Evolutionary conservation across 2,797 vertebrate species (phyloP).

Genomic region (Ptychobarbus kaznakovi): DNA sequence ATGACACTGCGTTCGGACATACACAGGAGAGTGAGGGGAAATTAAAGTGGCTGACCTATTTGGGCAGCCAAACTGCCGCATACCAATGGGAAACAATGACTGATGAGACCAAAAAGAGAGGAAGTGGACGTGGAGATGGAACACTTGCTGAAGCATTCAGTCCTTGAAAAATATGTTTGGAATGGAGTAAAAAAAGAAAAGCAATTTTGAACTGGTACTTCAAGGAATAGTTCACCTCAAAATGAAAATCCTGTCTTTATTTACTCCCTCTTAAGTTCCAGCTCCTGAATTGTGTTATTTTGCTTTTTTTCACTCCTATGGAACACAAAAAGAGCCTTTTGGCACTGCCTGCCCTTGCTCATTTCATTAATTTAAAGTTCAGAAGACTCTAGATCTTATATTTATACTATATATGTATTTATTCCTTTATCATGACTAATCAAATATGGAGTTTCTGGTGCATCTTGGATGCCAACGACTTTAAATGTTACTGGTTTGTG

Average conservation of each 20-base stretch:
- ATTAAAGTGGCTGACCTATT: slow-evolving; percentile 46
- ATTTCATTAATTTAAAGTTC: background rate
- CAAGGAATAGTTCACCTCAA: slow-evolving; percentile 4
- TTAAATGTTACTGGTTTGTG: background rate
- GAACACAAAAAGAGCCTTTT: background rate
- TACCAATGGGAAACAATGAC: slow-evolving; percentile 38
- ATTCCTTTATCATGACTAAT: background rate
- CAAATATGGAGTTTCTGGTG: background rate
- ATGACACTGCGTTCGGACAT: slow-evolving; percentile 36
- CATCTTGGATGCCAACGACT: background rate
- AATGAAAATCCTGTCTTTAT: background rate
- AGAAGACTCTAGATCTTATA: background rate
- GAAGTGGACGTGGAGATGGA: slow-evolving; percentile 17
- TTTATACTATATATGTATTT: background rate
- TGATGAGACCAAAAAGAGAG: slow-evolving; percentile 1
- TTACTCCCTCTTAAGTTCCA: slow-evolving; percentile 7
- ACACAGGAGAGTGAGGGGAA: slow-evolving; percentile 30
- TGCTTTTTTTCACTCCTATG: background rate
- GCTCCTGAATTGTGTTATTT: background rate
- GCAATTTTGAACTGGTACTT: slow-evolving; percentile 11
- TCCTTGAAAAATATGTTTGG: slow-evolving; percentile 5
- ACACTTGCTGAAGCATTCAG: slow-evolving; percentile 9
- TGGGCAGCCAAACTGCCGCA: slow-evolving; percentile 33
- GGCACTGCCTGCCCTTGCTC: background rate
- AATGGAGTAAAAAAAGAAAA: background rate